A percentile compares a stretch with the other conserved stretches of the same genome.
Evolutionary conservation across 2,797 vertebrate species (phyloP).

Genomic region (Tadarida brasiliensis): DNA sequence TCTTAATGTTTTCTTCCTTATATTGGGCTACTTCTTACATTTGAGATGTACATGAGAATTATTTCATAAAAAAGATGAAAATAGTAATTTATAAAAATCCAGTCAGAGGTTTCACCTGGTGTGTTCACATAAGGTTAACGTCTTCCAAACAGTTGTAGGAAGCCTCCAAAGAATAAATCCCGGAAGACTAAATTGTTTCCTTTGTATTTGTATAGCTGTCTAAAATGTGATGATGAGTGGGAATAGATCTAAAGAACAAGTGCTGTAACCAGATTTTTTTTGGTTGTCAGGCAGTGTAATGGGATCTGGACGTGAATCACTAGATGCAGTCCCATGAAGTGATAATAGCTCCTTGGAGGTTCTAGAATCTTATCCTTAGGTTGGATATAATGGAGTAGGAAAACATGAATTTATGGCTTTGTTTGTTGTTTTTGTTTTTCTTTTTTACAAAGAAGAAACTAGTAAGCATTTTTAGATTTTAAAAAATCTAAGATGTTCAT

Average conservation of each 20-base stretch:
- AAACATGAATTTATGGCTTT: slow-evolving; percentile 21
- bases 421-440: neutral
- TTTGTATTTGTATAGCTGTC: neutral
- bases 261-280: neutral
- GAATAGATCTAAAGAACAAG: slow-evolving; percentile 7
- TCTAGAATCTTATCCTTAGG: neutral
- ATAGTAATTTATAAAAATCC: slow-evolving; percentile 41
- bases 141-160: neutral
- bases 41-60: slow-evolving; percentile 10
- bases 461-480: slow-evolving; percentile 52
- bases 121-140: neutral
- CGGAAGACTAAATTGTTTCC: slow-evolving; percentile 11
- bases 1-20: slow-evolving; percentile 14
- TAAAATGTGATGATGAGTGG: slow-evolving; percentile 33
- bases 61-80: slow-evolving; percentile 39
- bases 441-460: slow-evolving; percentile 47
- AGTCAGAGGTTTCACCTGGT: neutral
- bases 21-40: neutral
- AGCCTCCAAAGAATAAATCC: neutral
- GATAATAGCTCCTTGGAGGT: neutral
- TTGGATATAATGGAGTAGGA: neutral
- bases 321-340: neutral
- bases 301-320: slow-evolving; percentile 4
- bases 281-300: slow-evolving; percentile 19
- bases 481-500: slow-evolving; percentile 41